Base-by-base conservation (phyloP, 2,113 vertebrate species). In the Smithornis capensis region DNA sequence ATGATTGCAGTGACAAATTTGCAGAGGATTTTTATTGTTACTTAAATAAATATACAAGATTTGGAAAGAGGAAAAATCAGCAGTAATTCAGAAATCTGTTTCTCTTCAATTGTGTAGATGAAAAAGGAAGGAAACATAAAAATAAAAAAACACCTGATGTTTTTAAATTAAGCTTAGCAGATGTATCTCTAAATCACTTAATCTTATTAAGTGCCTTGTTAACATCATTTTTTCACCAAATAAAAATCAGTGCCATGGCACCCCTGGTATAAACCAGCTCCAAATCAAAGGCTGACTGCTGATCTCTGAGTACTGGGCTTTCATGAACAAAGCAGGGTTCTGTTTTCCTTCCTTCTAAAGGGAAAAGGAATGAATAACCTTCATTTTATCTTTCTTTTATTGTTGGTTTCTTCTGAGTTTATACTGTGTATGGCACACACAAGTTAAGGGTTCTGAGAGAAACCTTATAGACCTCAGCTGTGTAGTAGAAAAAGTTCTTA, bases 111-210 rank as follows among this genome's bases (percentile, higher is more conserved):
- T 42, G 11, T 35, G 13, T 31, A 88, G 59, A 84, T 81, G 25
- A 94, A 92, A 92, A 28, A n/a, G 10, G 6, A 79, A 4, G 2
- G 12, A 68, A 82, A 92, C 59, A 47, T 6, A 69, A 29, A 65
- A 35, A 87, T 42, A 77, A 13, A 65, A 17, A 55, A 59, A 83
- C 75, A 4, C 35, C 28, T 64, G 52, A 78, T 79, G 29, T 82
- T 93, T 92, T 92, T 68, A 84, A 87, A 79, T 64, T 77, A 4
- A 57, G 33, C 7, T 92, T 89, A 71, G n/a, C 82, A 90, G 74
- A 77, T 68, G 19, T 88, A 87, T 91, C 77, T 92, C 42, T 94
- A 95, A 97, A 96, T 93, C 83, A 86, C 33, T 93, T 97, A 87
- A 93, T 94, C 92, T 89, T 87, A 95, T 89, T 96, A 93, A 83